Evolutionary conservation across 2,797 vertebrate species (phyloP).

Genomic region (Diglossa cyanea): DNA sequence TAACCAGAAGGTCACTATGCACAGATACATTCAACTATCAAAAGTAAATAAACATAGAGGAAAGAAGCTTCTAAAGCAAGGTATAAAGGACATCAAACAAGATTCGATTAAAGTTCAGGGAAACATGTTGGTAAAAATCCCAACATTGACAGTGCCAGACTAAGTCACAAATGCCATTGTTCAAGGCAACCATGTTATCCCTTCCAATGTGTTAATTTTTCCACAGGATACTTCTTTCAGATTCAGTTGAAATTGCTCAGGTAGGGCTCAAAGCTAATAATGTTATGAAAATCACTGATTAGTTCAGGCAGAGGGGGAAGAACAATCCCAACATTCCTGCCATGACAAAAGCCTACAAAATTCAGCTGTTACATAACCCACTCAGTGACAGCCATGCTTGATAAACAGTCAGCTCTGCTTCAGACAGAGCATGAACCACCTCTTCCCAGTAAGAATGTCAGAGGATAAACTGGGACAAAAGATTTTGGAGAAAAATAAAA

Average conservation of each 20-base stretch:
- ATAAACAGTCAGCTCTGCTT: background rate
- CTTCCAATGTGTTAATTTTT: background rate
- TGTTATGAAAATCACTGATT: background rate
- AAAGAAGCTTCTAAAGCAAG: background rate
- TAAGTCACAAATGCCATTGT: background rate
- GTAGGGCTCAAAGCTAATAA: background rate
- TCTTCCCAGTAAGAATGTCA: background rate
- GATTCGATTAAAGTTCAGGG: background rate
- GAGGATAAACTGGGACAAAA: background rate
- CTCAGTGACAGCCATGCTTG: background rate
- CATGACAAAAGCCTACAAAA: background rate
- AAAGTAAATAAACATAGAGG: background rate
- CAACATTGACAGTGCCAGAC: background rate
- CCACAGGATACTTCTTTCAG: background rate
- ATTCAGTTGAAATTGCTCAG: background rate
- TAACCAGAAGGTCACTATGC: background rate
- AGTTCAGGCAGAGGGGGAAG: background rate
- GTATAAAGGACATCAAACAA: background rate
- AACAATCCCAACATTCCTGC: background rate
- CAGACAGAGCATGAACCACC: background rate
- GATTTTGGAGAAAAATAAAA: background rate
- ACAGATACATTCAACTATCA: background rate
- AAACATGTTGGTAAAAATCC: background rate
- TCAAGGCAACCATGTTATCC: background rate
- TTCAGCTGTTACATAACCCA: background rate